These are phyloP conservation scores for Erethizon dorsatum DNA, from an alignment of 2,797 vertebrate genomes.

Conservation along the genomic window DNA sequence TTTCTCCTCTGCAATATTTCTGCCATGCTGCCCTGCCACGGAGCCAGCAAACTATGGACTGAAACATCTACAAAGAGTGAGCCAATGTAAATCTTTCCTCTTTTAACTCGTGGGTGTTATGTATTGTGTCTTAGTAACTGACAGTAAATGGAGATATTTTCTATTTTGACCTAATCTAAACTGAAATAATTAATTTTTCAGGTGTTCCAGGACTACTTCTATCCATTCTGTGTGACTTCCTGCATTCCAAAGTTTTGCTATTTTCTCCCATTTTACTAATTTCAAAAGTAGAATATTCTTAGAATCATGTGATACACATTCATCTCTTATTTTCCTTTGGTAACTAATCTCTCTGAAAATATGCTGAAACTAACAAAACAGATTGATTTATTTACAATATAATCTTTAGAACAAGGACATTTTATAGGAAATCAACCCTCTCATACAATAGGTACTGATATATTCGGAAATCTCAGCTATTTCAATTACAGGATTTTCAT, in stretches of 20 bases:
- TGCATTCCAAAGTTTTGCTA: background rate
- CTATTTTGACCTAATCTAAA: background rate
- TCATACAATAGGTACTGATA: slow-evolving; percentile 3
- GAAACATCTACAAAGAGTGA: background rate
- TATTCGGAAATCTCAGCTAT: slow-evolving; percentile 56
- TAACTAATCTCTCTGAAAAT: slow-evolving; percentile 20
- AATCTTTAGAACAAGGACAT: background rate
- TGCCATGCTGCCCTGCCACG: background rate
- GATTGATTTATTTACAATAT: background rate
- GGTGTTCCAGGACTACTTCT: background rate
- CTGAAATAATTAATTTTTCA: background rate
- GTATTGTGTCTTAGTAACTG: background rate
- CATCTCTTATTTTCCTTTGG: background rate
- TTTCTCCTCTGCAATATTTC: background rate
- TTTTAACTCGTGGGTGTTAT: background rate
- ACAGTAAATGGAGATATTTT: background rate
- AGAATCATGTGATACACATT: background rate
- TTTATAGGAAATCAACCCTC: background rate
- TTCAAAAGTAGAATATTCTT: background rate
- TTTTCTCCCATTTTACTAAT: slow-evolving; percentile 18
- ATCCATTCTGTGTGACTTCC: background rate
- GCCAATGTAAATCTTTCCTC: background rate
- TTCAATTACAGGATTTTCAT: slow-evolving; percentile 67
- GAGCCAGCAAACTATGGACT: background rate
- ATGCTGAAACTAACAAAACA: slow-evolving; percentile 10